These are phyloP conservation scores for Gerris lacustris DNA, from an alignment of 2,888 invertebrate genomes.

Conservation along the genomic window DNA sequence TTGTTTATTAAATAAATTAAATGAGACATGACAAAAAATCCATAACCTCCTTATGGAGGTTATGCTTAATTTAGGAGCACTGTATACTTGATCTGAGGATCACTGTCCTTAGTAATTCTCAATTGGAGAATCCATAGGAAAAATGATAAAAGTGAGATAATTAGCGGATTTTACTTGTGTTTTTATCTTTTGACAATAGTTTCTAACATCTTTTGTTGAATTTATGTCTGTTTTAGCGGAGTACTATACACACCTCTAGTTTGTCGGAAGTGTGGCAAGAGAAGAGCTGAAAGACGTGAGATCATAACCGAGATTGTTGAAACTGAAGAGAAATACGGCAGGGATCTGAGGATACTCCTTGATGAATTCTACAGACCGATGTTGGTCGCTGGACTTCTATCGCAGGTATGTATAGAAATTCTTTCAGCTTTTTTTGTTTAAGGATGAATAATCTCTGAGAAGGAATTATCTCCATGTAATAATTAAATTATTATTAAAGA, in stretches of 20 bases:
- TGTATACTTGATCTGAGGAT: no score
- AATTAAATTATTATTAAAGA: no score
- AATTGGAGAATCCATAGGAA: no score
- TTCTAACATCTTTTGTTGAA: no score
- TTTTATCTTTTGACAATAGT: no score
- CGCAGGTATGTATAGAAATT: constrained; percentile 39
- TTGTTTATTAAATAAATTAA: no score
- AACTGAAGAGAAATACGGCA: constrained; percentile 88
- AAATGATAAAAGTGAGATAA: no score
- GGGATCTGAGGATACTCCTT: constrained; percentile 80
- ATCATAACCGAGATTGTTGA: constrained; percentile 90
- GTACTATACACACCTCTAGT: constrained; percentile 63
- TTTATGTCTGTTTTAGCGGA: constrained; percentile 37
- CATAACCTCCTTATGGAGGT: no score
- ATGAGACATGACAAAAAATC: no score
- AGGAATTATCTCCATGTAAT: neutral
- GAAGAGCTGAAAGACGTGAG: constrained; percentile 80
- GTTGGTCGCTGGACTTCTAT: constrained; percentile 79
- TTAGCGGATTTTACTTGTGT: no score
- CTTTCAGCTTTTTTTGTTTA: neutral
- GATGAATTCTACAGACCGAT: constrained; percentile 90
- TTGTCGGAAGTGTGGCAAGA: constrained; percentile 78
- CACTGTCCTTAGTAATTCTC: no score
- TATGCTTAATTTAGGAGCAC: no score
- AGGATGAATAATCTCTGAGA: neutral